Base-by-base conservation (phyloP, 2,888 invertebrate species). In the Iselma pallidipennis region DNA sequence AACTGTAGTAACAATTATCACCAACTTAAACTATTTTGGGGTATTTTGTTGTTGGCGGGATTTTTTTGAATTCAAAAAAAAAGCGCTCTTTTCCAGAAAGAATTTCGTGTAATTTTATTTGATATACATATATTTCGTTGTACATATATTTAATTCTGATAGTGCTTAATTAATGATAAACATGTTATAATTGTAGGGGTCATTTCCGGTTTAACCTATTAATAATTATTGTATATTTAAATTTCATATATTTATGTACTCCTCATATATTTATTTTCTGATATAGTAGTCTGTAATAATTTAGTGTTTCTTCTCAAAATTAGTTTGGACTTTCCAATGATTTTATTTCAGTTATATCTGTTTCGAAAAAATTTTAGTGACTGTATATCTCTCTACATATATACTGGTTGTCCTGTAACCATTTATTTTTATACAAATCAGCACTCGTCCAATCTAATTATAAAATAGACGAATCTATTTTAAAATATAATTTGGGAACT, bases 391-490 rank as follows among this genome's bases (percentile, higher is more conserved):
- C n/a, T n/a, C n/a, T n/a, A n/a, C n/a, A n/a, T n/a, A n/a, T n/a
- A n/a, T n/a, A n/a, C n/a, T n/a, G n/a, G n/a, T n/a, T 21, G 4
- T 45, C 23, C 23, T 45, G 45, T 45, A 21, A 49, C 25, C 29
- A 31, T 61, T 51, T 70, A 68, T 70, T 68, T 66, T 70, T 61
- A 55, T 59, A 55, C 49, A 33, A 59, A 65, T 66, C 61, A 58
- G 67, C 65, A 63, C 65, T 64, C 61, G 61, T 61, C 60, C 19
- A 48, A 59, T 64, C 66, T 71, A 71, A 71, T 70, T 65, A 65
- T 73, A 73, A 68, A 63, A 58, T 65, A 59, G 66, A 55, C 37
- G 50, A 52, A 60, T 70, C 71, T 71, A 73, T 71, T 73, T 73
- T 58, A 63, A 58, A 55, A 53, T 45, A 45, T 23, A 45, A 23